These are phyloP conservation scores for Chymomyza fuscimana DNA, from an alignment of 2,888 invertebrate genomes.

Conservation along the genomic window DNA sequence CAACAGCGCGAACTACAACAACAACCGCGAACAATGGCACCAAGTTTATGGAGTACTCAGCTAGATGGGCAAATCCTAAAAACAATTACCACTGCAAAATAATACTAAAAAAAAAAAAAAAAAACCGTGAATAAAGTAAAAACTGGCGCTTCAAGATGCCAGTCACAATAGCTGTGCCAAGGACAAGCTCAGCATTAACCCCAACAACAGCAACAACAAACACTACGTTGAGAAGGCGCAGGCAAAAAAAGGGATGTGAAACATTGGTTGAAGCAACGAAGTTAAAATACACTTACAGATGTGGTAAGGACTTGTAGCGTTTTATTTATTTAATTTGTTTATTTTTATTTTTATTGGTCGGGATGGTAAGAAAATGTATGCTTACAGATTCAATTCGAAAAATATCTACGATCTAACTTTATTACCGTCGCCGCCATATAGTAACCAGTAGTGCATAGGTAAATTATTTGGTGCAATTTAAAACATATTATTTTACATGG, in stretches of 20 bases:
- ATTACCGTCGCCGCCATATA: too few species aligned
- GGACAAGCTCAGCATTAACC: conserved; percentile 59
- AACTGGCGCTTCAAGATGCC: conserved; percentile 43
- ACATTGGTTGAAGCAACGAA: not conserved
- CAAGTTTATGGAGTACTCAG: not conserved
- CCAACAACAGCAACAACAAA: conserved; percentile 35
- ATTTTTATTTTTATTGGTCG: too few species aligned
- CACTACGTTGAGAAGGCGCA: conserved; percentile 26
- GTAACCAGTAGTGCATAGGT: too few species aligned
- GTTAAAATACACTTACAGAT: not conserved
- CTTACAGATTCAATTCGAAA: too few species aligned
- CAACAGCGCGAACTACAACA: conserved; percentile 11
- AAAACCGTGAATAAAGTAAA: conserved; percentile 20
- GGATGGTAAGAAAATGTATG: too few species aligned
- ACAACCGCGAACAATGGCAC: conserved; percentile 16
- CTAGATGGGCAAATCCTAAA: conserved; percentile 34
- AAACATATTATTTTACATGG: too few species aligned
- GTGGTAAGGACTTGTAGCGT: not conserved
- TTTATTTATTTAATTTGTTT: too few species aligned
- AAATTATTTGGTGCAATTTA: too few species aligned
- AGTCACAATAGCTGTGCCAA: conserved; percentile 67
- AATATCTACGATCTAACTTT: too few species aligned
- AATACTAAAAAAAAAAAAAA: conserved; percentile 3
- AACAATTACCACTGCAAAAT: conserved; percentile 68
- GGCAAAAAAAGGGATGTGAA: conserved; percentile 28